Evolutionary conservation across 1,140 invertebrate genomes (phyloP).

Genomic region (Heliconius congener): DNA sequence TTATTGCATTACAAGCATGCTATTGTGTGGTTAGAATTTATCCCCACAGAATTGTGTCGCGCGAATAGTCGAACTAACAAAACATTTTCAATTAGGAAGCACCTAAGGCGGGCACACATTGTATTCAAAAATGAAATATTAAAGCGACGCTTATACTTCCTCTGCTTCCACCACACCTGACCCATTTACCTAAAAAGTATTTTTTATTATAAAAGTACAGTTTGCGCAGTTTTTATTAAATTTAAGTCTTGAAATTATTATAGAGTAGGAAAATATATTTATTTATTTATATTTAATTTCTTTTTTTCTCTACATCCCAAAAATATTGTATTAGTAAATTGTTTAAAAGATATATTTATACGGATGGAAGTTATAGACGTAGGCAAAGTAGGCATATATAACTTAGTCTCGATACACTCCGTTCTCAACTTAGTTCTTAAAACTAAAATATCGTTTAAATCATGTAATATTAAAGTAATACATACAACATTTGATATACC

Average conservation of each 20-base stretch:
- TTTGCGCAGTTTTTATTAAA: background rate
- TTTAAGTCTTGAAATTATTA: constrained; percentile 6
- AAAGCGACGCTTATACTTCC: constrained; percentile 38
- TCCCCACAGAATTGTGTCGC: constrained; percentile 1
- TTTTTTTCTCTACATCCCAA: background rate
- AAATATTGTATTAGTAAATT: background rate
- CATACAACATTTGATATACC: too few species aligned
- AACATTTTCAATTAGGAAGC: constrained; percentile 52
- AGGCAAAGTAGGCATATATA: too few species aligned
- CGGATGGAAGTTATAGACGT: too few species aligned
- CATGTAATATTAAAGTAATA: too few species aligned
- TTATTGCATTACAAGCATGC: background rate
- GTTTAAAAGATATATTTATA: too few species aligned
- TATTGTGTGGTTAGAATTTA: constrained; percentile 8
- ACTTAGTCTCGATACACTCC: too few species aligned
- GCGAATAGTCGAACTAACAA: constrained; percentile 35
- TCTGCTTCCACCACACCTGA: constrained; percentile 36
- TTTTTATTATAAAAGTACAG: constrained; percentile 29
- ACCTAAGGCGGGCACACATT: constrained; percentile 30
- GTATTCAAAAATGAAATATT: constrained; percentile 47
- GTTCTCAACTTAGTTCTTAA: too few species aligned
- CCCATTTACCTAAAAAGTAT: constrained; percentile 41
- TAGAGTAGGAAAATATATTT: too few species aligned
- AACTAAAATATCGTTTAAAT: too few species aligned
- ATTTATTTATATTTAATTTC: too few species aligned